Evolutionary conservation across 1,140 invertebrate species (phyloP), one percentile per base, ranked within the genome.

Genomic region (Lordiphosa collinella): DNA sequence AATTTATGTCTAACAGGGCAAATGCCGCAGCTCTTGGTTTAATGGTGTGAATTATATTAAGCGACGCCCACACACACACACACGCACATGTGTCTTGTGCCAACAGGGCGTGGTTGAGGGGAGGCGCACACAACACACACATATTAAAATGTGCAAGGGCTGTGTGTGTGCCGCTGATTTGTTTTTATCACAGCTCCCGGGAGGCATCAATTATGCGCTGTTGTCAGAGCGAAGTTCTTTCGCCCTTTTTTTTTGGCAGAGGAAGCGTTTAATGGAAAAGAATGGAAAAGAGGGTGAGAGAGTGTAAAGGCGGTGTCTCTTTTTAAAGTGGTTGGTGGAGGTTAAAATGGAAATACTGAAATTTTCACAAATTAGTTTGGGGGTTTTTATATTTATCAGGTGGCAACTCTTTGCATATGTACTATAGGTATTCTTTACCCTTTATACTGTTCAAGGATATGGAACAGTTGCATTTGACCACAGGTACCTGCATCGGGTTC

Each of bases 21-120:
- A 75, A 76, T 70, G 71, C 71, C 75, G 48, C 72, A 82, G 78
- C 78, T 78, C 67, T 84, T 46, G 76, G 76, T 82, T 82, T 82
- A 82, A 82, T 82, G 76, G 76, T 84, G 76, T 82, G 76, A 82
- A 82, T 82, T 82, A 82, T 82, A 82, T 84, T 82, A 82, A 68
- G 72, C 72, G 67, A 57, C 49, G 64, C 6, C 25, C 36, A 56
- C 64, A 52, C 71, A 67, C 50, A 37, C 55, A 32, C 44, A 49
- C 36, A 44, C 10, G 37, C 29, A 4, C 13, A 29, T 29, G 25
- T 29, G 25, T 6, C 25, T 29, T 29, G 25, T 29, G 25, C 25
- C 25, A 50, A 38, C 50, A 38, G 49, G 32, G 57, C 54, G 37
- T 57, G 47, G 43, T 22, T 12, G 50, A 43, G 49, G 41, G 49